Percentiles rank a stretch among this genome's conserved stretches.
phyloP scores from a whole-genome alignment of 2,113 vertebrate species.

The Rhodinocichla rosea region DNA sequence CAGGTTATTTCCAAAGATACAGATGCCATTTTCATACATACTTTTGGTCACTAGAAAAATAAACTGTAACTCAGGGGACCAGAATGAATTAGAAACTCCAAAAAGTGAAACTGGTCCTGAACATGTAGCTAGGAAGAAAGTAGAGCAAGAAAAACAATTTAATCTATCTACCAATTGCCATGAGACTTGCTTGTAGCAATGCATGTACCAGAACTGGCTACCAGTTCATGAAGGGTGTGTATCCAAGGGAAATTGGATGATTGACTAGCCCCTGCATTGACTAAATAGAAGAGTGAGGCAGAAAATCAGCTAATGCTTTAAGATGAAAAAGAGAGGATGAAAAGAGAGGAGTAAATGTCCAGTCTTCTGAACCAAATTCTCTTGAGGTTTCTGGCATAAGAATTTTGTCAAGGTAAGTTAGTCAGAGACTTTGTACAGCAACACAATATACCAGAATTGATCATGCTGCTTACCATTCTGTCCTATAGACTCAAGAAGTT shows the following conservation, averaged over 20 bases:
- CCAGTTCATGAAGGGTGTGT: not conserved
- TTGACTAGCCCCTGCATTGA: not conserved
- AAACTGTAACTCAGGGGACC: not conserved
- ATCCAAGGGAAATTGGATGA: not conserved
- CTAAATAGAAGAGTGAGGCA: not conserved
- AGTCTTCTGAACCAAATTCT: not conserved
- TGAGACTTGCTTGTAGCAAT: not conserved
- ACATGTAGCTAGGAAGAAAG: not conserved
- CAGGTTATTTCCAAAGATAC: not conserved
- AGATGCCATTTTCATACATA: not conserved
- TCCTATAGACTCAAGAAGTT: not conserved
- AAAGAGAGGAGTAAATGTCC: accelerated
- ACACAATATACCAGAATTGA: not conserved
- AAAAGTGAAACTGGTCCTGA: not conserved
- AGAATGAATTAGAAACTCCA: not conserved
- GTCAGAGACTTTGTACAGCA: not conserved
- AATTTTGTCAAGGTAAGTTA: not conserved
- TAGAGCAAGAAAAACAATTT: not conserved
- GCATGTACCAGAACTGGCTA: not conserved
- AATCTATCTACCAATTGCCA: not conserved
- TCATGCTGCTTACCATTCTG: not conserved
- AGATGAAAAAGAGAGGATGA: not conserved
- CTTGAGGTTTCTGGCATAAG: not conserved
- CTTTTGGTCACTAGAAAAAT: not conserved
- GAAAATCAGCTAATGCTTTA: not conserved